Conservation (phyloP, 2,797 vertebrate species). For the Mormyrops boulengeri region DNA sequence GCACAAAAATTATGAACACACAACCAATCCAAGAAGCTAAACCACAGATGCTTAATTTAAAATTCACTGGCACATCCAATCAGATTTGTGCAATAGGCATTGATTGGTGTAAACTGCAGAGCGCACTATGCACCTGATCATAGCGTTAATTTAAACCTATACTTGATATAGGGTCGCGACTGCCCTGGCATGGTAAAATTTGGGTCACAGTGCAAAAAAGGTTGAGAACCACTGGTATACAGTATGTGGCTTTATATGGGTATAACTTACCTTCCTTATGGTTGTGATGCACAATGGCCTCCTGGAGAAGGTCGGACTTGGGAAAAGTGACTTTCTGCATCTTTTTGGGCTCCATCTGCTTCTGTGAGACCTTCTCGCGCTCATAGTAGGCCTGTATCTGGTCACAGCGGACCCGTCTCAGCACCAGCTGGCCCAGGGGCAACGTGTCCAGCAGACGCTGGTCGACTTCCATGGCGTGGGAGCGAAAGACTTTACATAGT, state of each 20-base stretch:
- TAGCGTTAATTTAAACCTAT: not conserved
- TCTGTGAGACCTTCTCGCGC: constrained; percentile 74
- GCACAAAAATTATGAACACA: not conserved
- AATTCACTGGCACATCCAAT: not conserved
- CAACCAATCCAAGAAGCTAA: not conserved
- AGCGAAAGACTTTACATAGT: constrained; percentile 92
- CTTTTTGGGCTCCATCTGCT: constrained; percentile 64
- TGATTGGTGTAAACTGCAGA: not conserved
- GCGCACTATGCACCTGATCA: not conserved
- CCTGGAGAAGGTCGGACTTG: constrained; percentile 67
- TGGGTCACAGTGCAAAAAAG: not conserved
- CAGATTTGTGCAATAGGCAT: not conserved
- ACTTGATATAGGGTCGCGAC: not conserved
- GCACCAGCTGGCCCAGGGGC: constrained; percentile 83
- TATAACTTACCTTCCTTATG: constrained; percentile 82
- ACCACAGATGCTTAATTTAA: not conserved
- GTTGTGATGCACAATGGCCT: constrained; percentile 76
- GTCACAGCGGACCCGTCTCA: constrained; percentile 87
- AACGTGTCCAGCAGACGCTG: constrained; percentile 96
- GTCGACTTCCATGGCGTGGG: constrained; percentile 97
- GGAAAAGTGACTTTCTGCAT: constrained; percentile 69
- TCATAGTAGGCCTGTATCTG: constrained; percentile 89
- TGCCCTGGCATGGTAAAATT: not conserved
- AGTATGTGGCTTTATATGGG: not conserved
- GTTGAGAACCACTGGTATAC: not conserved